Base-by-base conservation (phyloP, 2,888 invertebrate species). In the Zelleria hepariella region DNA sequence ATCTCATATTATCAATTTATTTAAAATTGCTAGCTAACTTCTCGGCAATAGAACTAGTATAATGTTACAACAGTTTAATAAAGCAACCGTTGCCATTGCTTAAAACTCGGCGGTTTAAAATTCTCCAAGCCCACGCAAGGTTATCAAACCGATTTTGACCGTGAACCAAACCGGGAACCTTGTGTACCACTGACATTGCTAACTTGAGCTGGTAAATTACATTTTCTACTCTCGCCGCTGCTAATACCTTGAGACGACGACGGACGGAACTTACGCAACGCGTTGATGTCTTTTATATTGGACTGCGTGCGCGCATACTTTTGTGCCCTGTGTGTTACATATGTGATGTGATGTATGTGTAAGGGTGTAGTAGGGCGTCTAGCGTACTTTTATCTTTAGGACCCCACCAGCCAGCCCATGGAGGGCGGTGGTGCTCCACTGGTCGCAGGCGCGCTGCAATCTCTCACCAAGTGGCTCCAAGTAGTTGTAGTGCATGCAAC, bases 241-340 rank as follows among this genome's bases (percentile, higher is more conserved):
- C n/a, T n/a, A n/a, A n/a, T n/a, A 42, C 32, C 32, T 42, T 42
- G 32, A 42, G 15, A 42, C 32, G 32, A 5, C 26, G 26, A 15
- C 15, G 10, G 26, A 15, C 15, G 10, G 51, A 51, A 23, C 53
- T 24, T 53, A 23, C 53, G 53, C 53, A 53, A 24, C 53, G 24
- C 53, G 53, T 53, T 53, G 53, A 53, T n/a, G 23, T 53, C 53
- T 53, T 53, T 53, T 53, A 15, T 53, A 53, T 53, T 15, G 32
- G 15, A 42, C 15, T 42, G 32, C 32, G 32, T 10, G 15, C 2
- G 32, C 32, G 32, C 32, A 42, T 42, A 42, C 15, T 42, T 4
- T 32, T 42, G 32, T 42, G 32, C 4, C 15, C 32, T 15, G 15
- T 42, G 32, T 42, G 32, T 3, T 7, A 32, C 15, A 42, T n/a